A percentile compares a stretch with the other conserved stretches of the same genome.
phyloP scores from a whole-genome alignment of 2,888 invertebrate species.

The Spodoptera littoralis region DNA sequence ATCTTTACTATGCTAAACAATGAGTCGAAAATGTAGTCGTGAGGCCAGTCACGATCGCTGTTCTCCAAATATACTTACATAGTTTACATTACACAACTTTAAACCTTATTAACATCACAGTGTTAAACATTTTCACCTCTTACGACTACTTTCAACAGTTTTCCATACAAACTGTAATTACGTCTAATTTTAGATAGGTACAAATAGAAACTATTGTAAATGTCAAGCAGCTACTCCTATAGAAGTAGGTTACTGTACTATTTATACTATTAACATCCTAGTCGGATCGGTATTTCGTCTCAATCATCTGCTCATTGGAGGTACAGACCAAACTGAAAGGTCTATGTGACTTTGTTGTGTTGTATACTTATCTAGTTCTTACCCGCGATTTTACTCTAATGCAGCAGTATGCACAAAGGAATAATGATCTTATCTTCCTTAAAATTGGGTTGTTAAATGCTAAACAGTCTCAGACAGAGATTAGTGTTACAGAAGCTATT shows the following conservation, averaged over 20 bases:
- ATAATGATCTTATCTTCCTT: too few species aligned
- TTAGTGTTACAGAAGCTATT: too few species aligned
- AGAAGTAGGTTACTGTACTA: constrained; percentile 45
- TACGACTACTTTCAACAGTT: constrained; percentile 28
- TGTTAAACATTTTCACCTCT: constrained; percentile 49
- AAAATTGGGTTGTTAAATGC: too few species aligned
- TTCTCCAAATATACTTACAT: constrained; percentile 18
- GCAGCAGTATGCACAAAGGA: too few species aligned
- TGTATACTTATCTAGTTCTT: too few species aligned
- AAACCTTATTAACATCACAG: constrained; percentile 36
- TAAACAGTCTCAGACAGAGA: too few species aligned
- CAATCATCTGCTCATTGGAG: not conserved
- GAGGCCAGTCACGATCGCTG: constrained; percentile 44
- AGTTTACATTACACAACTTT: constrained; percentile 21
- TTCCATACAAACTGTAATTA: constrained; percentile 36
- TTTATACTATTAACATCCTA: constrained; percentile 32
- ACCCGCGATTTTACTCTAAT: too few species aligned
- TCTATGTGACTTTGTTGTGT: too few species aligned
- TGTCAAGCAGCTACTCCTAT: constrained; percentile 31
- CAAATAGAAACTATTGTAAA: constrained; percentile 32
- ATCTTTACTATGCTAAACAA: constrained; percentile 2
- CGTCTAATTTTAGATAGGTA: constrained; percentile 34
- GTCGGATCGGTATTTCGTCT: constrained; percentile 26
- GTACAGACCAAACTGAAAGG: too few species aligned
- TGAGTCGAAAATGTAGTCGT: constrained; percentile 14